Base-by-base conservation (phyloP, 2,888 invertebrate species). In the Ryuthela nishihirai region DNA sequence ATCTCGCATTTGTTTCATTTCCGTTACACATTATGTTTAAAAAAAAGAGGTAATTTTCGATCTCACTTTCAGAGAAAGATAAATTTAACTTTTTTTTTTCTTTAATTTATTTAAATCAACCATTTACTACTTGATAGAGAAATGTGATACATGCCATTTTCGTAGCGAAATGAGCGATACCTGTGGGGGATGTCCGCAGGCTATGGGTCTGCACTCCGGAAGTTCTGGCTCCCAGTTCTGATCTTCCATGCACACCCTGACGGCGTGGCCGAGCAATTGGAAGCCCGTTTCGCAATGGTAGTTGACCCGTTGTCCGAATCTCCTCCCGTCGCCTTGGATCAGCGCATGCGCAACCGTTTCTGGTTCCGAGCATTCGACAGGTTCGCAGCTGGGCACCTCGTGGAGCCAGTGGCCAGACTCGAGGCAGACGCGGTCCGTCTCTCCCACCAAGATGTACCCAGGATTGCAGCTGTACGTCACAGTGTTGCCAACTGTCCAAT, bases 221-320 rank as follows among this genome's bases (percentile, higher is more conserved):
- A 69, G 67, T 9, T 72, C 69, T 9, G 75, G 71, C 65, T 78
- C 77, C 80, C 80, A 81, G 12, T 71, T 64, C 65, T 83, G 83
- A 61, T 77, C 77, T 38, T 78, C 78, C 20, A 76, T 70, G 66
- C 84, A 84, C 3, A 63, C 63, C 39, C 59, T 52, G 6, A 52
- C 24, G 1, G 50, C 40, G 4, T 44, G 42, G 5, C 63, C 63
- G 1, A 52, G 29, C 10, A 54, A 34, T 18, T 48, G 54, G 32
- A 52, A 60, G 4, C 63, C 63, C 4, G 48, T 49, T 2, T 60
- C 34, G 23, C 63, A 63, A n/a, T 23, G 25, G 49, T 63, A 63
- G 7, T 43, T 42, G 7, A 49, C 55, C 20, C 55, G 43, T 17
- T 63, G 63, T 36, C 63, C 63, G 36, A 63, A 54, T 24, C 43